phyloP scores from a whole-genome alignment of 2,797 vertebrate genomes.

The Odontamblyopus rebecca region DNA sequence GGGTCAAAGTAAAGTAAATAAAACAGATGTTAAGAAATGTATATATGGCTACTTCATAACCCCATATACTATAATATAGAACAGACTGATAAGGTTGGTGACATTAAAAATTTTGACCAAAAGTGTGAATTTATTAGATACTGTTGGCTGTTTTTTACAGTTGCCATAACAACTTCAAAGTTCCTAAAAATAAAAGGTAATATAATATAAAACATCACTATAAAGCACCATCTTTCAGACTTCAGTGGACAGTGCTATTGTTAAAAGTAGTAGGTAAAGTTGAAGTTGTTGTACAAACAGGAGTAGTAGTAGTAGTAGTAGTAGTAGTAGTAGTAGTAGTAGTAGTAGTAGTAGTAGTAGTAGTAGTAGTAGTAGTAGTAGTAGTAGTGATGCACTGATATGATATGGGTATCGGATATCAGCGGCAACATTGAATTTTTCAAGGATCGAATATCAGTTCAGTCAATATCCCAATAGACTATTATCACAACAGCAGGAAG shows the following conservation, averaged over 20 bases:
- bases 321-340: background rate
- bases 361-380: background rate
- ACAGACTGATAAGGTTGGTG: slow-evolving; percentile 16
- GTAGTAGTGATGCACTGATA: background rate
- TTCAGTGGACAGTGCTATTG: no score
- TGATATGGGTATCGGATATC: no score
- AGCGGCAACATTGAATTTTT: no score
- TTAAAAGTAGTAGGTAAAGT: no score
- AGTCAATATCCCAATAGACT: no score
- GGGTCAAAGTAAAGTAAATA: background rate
- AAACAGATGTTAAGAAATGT: slow-evolving; percentile 13
- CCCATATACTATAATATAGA: slow-evolving; percentile 21
- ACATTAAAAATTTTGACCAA: slow-evolving; percentile 16
- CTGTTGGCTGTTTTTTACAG: background rate
- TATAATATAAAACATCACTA: background rate
- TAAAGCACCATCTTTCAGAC: no score
- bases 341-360: background rate
- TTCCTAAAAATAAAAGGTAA: no score
- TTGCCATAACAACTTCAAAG: no score
- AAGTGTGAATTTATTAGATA: background rate
- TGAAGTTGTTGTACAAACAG: background rate
- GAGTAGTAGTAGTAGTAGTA: background rate
- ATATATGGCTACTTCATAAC: no score
- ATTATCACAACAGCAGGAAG: no score
- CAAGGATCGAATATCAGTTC: no score